Evolutionary conservation across 2,797 vertebrate species (phyloP), one percentile per base, ranked within the genome.

Genomic region (Brotula barbata): DNA sequence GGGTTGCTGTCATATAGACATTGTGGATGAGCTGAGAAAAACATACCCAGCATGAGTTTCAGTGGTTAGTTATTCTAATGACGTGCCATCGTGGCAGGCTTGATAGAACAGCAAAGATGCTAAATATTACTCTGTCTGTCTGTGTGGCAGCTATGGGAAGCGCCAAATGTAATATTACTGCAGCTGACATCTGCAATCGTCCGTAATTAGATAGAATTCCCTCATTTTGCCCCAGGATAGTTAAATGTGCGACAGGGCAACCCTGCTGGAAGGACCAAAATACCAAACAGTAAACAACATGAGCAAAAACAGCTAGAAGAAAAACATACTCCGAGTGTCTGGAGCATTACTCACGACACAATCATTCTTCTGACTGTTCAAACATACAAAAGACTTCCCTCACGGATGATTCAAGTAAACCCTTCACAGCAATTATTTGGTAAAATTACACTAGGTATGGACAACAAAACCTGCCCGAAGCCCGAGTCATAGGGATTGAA

Each of bases 201-300:
- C 45, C 50, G 58, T 19, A 59, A 64, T 74, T 72, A 64, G 31
- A 70, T 40, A 73, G 57, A 63, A 58, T 71, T 73, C 60, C 66
- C 66, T 63, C 17, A 3, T 45, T 40, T 55, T 51, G 36, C 56
- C 31, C 19, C 34, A 47, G 28, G 39, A 21, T 3, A 15, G 45
- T 20, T 53, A 28, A 41, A 59, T 34, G 21, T 48, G 60, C 11
- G 17, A 40, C 1, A n/a, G 20, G 59, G 44, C 55, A 25, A 22
- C 16, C 44, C 41, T 46, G 31, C 56, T 16, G n/a, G 56, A 17
- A 40, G 21, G 22, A 61, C 58, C 20, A 46, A 69, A 69, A 68
- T 51, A 73, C 72, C 58, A 40, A 44, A 57, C 52, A 53, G 59
- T 53, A 67, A 71, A 77, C 58, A 68, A 54, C 14, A 54, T 21